Conservation (phyloP, 2,113 vertebrate genomes). For the Holacanthus passer region DNA sequence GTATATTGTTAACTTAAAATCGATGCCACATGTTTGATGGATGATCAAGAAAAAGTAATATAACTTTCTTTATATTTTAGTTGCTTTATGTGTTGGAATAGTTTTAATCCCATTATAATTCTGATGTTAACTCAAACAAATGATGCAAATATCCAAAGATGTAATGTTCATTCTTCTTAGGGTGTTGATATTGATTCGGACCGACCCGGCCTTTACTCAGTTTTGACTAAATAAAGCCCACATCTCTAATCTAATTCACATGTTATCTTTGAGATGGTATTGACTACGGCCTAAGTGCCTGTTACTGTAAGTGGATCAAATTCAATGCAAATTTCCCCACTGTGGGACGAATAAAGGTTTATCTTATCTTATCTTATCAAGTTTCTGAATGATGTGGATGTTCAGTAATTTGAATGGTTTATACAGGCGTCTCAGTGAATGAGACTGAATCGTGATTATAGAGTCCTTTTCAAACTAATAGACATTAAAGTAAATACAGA, state of each 20-base stretch:
- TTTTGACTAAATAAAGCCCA: not conserved
- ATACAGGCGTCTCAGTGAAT: not conserved
- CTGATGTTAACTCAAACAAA: not conserved
- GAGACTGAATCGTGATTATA: not conserved
- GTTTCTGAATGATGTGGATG: constrained; percentile 13
- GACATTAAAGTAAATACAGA: not conserved
- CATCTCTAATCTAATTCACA: constrained; percentile 13
- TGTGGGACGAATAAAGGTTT: too few species aligned
- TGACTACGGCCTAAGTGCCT: constrained; percentile 27
- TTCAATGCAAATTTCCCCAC: too few species aligned
- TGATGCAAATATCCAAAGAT: not conserved
- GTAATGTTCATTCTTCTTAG: not conserved
- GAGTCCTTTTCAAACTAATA: constrained; percentile 6
- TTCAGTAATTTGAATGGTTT: not conserved
- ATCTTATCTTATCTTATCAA: too few species aligned
- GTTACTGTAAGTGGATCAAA: constrained; percentile 30
- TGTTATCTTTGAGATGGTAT: constrained; percentile 13
- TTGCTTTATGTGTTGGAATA: not conserved
- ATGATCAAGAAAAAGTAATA: not conserved
- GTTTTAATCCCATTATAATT: not conserved
- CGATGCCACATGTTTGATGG: not conserved
- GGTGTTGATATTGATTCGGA: not conserved
- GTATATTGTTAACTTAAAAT: not conserved
- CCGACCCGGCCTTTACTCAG: not conserved
- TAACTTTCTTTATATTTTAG: not conserved